Base-by-base conservation (phyloP, 2,888 invertebrate genomes). In the Drosophila buzzatii region DNA sequence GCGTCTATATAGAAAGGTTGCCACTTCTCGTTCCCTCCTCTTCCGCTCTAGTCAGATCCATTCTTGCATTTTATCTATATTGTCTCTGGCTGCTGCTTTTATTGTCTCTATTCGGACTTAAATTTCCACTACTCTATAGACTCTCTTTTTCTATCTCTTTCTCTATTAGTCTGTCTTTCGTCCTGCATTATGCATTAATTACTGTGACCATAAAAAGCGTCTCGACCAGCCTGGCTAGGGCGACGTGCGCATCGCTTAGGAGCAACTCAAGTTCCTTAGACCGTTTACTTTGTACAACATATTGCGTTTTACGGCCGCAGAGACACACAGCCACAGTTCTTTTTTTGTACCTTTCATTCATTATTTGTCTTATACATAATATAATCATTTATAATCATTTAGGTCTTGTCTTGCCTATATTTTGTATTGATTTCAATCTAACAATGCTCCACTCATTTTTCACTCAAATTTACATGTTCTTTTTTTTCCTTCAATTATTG, bases 261-360 rank as follows among this genome's bases (percentile, higher is more conserved):
- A 61, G 49, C 67, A 41, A 65, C 27, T 35, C n/a, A n/a, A 44
- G 47, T 42, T 76, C 47, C 60, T 70, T 72, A 67, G 47, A 65
- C 60, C 70, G 72, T 82, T 84, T 73, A 89, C 89, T 89, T 90
- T 85, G 90, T 90, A 75, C 81, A 84, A 78, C 89, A 74, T 81
- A 89, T 77, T 85, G 73, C 73, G 77, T 85, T 85, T 90, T 85
- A 85, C 81, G 67, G 65, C 75, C 66, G 33, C 57, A 65, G 83
- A 33, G 51, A 82, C 83, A n/a, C n/a, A n/a, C n/a, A n/a, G 37
- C 70, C 49, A 35, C 41, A 42, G 33, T 41, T 10, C 62, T 37
- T 56, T 64, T 64, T 27, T 27, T 14, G 37, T 9, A 12, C n/a
- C 23, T 58, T 56, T 62, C 52, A 18, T 56, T 51, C 56, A 60